Conservation (phyloP, 2,888 invertebrate genomes). For the Lobophora halterata region DNA sequence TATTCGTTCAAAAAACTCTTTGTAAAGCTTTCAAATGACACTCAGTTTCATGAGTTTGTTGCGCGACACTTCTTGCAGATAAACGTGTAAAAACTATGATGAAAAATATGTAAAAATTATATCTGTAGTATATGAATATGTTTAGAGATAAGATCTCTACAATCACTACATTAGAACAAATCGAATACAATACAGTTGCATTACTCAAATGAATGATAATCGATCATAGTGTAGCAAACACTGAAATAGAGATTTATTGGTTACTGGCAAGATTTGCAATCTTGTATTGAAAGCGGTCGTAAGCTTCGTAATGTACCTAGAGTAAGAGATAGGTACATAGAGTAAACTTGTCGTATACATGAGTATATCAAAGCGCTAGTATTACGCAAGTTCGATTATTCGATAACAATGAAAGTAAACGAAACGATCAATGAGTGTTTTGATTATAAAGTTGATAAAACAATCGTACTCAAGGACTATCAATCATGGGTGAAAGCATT, state of each 20-base stretch:
- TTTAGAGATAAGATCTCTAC: too few relatives aligned
- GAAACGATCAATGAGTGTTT: constrained; percentile 4
- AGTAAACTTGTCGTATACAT: too few relatives aligned
- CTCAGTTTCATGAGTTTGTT: too few relatives aligned
- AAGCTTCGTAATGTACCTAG: too few relatives aligned
- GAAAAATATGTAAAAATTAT: too few relatives aligned
- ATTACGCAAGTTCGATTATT: neutral
- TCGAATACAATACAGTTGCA: constrained; percentile 9
- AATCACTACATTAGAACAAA: constrained; percentile 16
- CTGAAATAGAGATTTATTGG: too few relatives aligned
- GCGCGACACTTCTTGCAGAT: constrained; percentile 1
- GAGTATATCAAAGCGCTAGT: too few relatives aligned
- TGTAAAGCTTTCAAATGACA: constrained; percentile 17
- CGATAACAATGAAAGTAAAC: constrained; percentile 1
- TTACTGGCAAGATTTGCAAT: constrained; percentile 5
- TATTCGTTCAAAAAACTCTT: constrained; percentile 12
- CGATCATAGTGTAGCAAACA: neutral
- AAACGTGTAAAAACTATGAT: too few relatives aligned
- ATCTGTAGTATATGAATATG: too few relatives aligned
- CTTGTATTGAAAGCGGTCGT: constrained; percentile 6
- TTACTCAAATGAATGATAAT: too few relatives aligned
- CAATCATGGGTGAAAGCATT: constrained; percentile 13
- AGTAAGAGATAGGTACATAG: too few relatives aligned
- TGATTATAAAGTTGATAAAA: constrained; percentile 18
- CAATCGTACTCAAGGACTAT: constrained; percentile 6